Evolutionary conservation across 2,888 invertebrate genomes (phyloP), one percentile per base, ranked within the genome.

Genomic region (Drosophila tripunctata): DNA sequence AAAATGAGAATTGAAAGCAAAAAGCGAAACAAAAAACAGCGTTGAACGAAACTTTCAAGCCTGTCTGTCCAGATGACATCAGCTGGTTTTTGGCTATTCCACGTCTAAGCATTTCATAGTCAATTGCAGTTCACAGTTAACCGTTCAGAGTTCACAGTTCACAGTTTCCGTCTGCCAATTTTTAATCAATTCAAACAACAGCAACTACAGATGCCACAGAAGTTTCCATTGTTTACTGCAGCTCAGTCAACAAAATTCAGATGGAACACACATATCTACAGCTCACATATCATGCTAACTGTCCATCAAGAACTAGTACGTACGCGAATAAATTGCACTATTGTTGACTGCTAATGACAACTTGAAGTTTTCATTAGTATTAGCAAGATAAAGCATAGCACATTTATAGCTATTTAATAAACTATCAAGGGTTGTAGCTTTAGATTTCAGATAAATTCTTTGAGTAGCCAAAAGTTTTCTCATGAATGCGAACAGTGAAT

Each of bases 121-220:
- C 65, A 54, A 51, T 43, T 64, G 38, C 50, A 50, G 55, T 19
- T 63, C 47, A 27, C 3, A 10, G 27, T 27, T 27, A 8, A 27
- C 27, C 4, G 27, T 27, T 27, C 27, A 27, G 10, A 27, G 27
- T 27, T 27, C 10, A 10, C 43, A 27, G 31, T 52, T 51, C 27
- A 27, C 17, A 35, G 38, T 50, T 54, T 62, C 38, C 44, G 58
- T n/a, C 57, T 78, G 78, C 62, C 78, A 66, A 68, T 75, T 87
- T 78, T 75, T 63, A 81, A 82, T 84, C 81, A 75, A 87, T 71
- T 78, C 78, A 63, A 78, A 61, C 66, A 63, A 36, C 67, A 30
- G 24, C 38, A 21, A 21, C 45, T 33, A 4, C 35, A 24, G 36
- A 33, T 45, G 50, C 17, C 19, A 22, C 30, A 38, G n/a, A n/a